Conservation (phyloP, 2,888 invertebrate species). For the Sphecodes monilicornis region DNA sequence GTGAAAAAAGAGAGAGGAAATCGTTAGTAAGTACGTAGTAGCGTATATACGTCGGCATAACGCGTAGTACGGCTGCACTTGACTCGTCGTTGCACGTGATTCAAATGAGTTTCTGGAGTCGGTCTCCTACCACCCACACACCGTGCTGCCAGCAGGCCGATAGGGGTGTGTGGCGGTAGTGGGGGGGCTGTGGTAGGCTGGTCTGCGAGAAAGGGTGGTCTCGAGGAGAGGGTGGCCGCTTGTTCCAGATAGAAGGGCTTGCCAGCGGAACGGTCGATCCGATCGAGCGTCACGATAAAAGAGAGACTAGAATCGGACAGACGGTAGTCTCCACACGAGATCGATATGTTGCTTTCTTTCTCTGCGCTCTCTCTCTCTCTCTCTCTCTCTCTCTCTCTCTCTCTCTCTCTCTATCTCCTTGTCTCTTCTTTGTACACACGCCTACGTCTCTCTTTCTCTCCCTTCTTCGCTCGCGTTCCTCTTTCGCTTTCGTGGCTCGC, state of each 20-base stretch:
- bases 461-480: not conserved
- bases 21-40: constrained; percentile 53
- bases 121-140: constrained; percentile 44
- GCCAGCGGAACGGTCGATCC: constrained; percentile 65
- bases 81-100: constrained; percentile 74
- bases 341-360: constrained; percentile 67
- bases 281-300: constrained; percentile 74
- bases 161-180: too few species aligned
- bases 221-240: constrained; percentile 44
- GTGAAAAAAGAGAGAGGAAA: constrained; percentile 23
- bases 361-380: constrained; percentile 17
- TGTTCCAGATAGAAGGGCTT: constrained; percentile 71
- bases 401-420: constrained; percentile 24
- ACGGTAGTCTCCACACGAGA: constrained; percentile 67
- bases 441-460: not conserved
- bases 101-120: constrained; percentile 73
- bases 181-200: constrained; percentile 43
- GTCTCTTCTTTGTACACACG: not conserved
- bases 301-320: constrained; percentile 68
- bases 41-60: constrained; percentile 48
- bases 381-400: constrained; percentile 8
- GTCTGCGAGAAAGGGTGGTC: constrained; percentile 53
- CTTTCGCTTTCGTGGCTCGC: constrained; percentile 19
- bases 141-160: constrained; percentile 40
- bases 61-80: constrained; percentile 70